These are phyloP conservation scores for Eubasilissa splendida DNA, from an alignment of 2,888 invertebrate species.

Conservation along the genomic window DNA sequence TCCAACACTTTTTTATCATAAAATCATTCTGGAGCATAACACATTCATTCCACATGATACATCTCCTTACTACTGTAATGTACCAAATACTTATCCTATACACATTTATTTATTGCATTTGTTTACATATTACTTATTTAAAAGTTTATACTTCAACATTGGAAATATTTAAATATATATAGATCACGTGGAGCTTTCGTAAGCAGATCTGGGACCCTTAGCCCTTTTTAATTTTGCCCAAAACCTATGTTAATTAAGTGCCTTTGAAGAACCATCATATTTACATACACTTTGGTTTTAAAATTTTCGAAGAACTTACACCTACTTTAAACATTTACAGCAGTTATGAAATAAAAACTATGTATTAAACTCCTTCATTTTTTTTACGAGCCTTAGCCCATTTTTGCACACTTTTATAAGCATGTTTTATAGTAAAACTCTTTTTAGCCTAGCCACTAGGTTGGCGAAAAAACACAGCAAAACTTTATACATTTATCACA, in stretches of 20 bases:
- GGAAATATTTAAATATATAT: too few relatives aligned
- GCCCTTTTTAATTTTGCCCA: conserved; percentile 5
- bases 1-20: too few relatives aligned
- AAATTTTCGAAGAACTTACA: conserved; percentile 34
- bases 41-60: too few relatives aligned
- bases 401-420: conserved; percentile 48
- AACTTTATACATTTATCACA: conserved; percentile 37
- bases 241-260: conserved; percentile 30
- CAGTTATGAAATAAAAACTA: conserved; percentile 42
- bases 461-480: conserved; percentile 34
- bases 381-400: conserved; percentile 31
- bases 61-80: too few relatives aligned
- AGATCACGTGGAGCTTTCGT: too few relatives aligned
- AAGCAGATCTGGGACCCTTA: not conserved
- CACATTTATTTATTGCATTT: too few relatives aligned
- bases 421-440: conserved; percentile 36
- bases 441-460: conserved; percentile 34
- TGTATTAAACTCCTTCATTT: conserved; percentile 26
- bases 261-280: conserved; percentile 29
- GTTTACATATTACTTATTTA: too few relatives aligned
- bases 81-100: too few relatives aligned
- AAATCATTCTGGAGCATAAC: too few relatives aligned
- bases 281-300: too few relatives aligned
- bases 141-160: too few relatives aligned
- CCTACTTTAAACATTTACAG: conserved; percentile 34